A percentile compares a stretch with the other conserved stretches of the same genome.
Conservation (phyloP, 2,888 invertebrate species). For the Calameuta idolon region DNA sequence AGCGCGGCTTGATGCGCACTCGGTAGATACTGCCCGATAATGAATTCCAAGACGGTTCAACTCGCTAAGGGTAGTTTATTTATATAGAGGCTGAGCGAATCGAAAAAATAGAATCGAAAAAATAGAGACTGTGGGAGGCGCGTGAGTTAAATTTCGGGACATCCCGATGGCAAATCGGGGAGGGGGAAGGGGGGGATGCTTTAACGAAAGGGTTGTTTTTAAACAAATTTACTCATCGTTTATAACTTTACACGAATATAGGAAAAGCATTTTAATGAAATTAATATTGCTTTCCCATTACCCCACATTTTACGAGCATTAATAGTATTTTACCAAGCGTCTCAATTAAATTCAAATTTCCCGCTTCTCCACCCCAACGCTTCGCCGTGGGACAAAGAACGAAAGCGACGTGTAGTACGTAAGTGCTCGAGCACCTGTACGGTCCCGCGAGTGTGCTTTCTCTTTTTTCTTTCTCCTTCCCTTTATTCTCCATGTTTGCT, state of each 20-base stretch:
- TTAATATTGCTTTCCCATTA: slow-evolving; percentile 29
- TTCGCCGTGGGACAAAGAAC: background rate
- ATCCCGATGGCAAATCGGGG: background rate
- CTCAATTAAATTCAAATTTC: background rate
- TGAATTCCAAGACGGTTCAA: background rate
- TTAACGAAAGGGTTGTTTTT: background rate
- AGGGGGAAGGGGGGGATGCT: background rate
- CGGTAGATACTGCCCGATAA: background rate
- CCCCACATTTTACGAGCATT: background rate
- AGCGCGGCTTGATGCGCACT: background rate
- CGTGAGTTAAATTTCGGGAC: background rate
- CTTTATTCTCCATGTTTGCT: background rate
- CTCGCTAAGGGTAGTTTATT: background rate
- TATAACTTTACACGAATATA: slow-evolving; percentile 38
- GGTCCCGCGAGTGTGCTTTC: background rate
- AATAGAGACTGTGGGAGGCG: background rate
- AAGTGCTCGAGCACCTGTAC: background rate
- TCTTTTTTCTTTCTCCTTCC: background rate
- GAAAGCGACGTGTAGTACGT: background rate
- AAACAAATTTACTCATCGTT: slow-evolving; percentile 32
- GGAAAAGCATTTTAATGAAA: slow-evolving; percentile 34
- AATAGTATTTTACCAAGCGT: background rate
- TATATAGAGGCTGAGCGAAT: background rate
- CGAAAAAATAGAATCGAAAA: too few relatives aligned
- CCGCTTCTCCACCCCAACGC: background rate